Evolutionary conservation across 2,888 invertebrate species (phyloP), one percentile per base, ranked within the genome.

Genomic region (Strigamia maritima): DNA sequence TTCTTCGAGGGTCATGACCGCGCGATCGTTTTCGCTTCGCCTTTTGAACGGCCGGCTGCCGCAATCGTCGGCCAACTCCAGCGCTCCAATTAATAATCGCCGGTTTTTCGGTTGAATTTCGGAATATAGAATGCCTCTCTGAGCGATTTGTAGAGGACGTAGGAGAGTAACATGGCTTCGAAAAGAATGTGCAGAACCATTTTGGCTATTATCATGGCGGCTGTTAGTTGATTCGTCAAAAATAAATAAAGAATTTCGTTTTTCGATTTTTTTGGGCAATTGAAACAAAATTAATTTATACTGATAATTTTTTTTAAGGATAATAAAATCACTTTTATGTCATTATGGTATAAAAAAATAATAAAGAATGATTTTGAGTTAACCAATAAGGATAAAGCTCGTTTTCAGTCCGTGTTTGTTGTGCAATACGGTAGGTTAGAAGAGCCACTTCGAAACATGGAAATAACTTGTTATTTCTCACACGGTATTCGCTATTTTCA

Each of bases 11-110:
- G 65, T 16, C 65, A 26, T 65, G 10, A 28, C 65, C 10, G 65
- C 26, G 6, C 14, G 4, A 3, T 26, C 1, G 16, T 65, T 65
- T 65, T 65, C 65, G 7, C 1, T 65, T 65, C 65, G 65, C 65
- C 65, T 65, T 28, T 65, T 65, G 65, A 14, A 10, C 65, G 65
- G 65, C 65, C 65, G 65, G 26, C 65, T 65, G 65, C 65, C 65
- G 65, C 6, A 6, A 26, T 6, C 4, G 10, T 65, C 65, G 65
- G 26, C 26, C 24, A 24, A 26, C 65, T 65, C 65, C 65, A 65
- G 65, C 31, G 31, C 31, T 31, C 31, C 7, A 31, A 31, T 31
- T 31, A 31, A 6, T 24, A 26, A 26, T 49, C 60, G 19, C 4
- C 4, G 2, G 60, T 4, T 16, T 60, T 19, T 14, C 44, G 12